Conservation (phyloP, 2,797 vertebrate species). For the Paratrypauchen microcephalus region DNA sequence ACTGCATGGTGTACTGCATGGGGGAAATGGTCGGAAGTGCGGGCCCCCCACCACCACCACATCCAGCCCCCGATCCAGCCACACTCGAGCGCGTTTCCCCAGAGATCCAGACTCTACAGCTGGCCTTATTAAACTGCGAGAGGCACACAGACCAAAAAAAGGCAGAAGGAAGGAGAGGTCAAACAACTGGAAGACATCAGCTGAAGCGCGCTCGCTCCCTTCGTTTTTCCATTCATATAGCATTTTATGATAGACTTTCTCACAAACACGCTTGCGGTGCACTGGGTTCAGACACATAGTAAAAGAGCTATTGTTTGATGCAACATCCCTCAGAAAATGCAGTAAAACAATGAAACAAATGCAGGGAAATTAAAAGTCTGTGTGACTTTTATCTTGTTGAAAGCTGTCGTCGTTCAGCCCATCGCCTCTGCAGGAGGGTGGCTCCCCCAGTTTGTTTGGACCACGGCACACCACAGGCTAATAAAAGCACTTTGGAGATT, state of each 20-base stretch:
- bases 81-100: slow-evolving; percentile 72
- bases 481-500: slow-evolving; percentile 56
- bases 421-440: slow-evolving; percentile 37
- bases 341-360: slow-evolving; percentile 70
- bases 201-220: slow-evolving; percentile 69
- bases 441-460: slow-evolving; percentile 53
- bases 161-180: slow-evolving; percentile 73
- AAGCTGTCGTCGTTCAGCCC: slow-evolving; percentile 59
- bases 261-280: slow-evolving; percentile 74
- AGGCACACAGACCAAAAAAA: slow-evolving; percentile 71
- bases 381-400: slow-evolving; percentile 71
- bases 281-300: slow-evolving; percentile 74
- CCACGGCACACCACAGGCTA: slow-evolving; percentile 51
- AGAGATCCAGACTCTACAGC: slow-evolving; percentile 76
- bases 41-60: slow-evolving; percentile 58
- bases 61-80: slow-evolving; percentile 69
- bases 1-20: slow-evolving; percentile 65
- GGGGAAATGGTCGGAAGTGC: slow-evolving; percentile 75
- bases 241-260: slow-evolving; percentile 79
- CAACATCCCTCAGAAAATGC: slow-evolving; percentile 62
- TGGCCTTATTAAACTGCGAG: slow-evolving; percentile 78
- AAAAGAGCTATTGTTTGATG: slow-evolving; percentile 76
- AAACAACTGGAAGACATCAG: slow-evolving; percentile 82
- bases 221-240: slow-evolving; percentile 78
- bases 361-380: slow-evolving; percentile 69